A percentile compares a stretch with the other conserved stretches of the same genome.
Evolutionary conservation across 2,113 vertebrate species (phyloP).

Genomic region (Oncorhynchus gorbuscha): DNA sequence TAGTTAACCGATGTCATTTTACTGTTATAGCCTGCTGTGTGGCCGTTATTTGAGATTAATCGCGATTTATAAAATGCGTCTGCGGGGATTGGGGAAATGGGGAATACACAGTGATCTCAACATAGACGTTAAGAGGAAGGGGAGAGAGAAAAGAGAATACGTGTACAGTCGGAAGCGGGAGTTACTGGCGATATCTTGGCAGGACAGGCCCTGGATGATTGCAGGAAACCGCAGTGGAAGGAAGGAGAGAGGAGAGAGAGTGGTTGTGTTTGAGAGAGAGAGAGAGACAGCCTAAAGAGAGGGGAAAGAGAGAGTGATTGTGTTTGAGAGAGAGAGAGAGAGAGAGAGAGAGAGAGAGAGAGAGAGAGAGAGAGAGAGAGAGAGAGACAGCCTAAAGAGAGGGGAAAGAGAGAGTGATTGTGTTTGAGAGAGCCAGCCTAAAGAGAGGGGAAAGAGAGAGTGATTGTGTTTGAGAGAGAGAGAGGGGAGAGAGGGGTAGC

Average conservation of each 20-base stretch:
- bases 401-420: no score
- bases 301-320: no score
- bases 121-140: background rate
- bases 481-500: background rate
- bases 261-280: no score
- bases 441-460: no score
- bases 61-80: background rate
- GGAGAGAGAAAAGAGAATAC: background rate
- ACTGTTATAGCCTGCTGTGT: background rate
- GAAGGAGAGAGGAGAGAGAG: background rate
- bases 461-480: no score
- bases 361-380: no score
- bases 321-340: no score
- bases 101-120: background rate
- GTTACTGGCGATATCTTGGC: background rate
- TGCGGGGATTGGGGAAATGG: background rate
- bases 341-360: no score
- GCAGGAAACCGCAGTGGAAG: conserved; percentile 6
- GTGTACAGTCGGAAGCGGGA: background rate
- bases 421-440: no score
- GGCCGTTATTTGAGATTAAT: background rate
- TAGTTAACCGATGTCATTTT: background rate
- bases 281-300: no score
- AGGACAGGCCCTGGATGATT: background rate
- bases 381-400: no score